phyloP scores from a whole-genome alignment of 2,888 invertebrate species.

The Acanthoscelides obtectus region DNA sequence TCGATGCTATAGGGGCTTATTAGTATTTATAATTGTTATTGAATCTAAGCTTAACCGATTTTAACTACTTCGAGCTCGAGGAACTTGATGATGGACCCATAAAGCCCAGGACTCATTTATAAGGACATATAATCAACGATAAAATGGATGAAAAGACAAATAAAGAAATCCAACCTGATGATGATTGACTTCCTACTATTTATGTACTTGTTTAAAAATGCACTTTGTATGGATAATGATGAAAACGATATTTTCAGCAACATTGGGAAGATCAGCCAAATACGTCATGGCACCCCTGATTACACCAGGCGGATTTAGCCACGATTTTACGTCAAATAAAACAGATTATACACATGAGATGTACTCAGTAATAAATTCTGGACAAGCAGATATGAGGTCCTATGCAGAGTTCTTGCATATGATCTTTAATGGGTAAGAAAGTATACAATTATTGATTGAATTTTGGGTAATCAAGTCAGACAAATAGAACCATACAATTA shows the following conservation, averaged over 20 bases:
- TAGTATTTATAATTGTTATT: too few species aligned
- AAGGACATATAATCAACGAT: too few species aligned
- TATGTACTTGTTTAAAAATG: not conserved
- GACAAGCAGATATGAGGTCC: conserved; percentile 68
- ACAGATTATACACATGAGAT: conserved; percentile 68
- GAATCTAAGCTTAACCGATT: too few species aligned
- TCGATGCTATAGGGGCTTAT: too few species aligned
- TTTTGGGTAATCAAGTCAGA: not conserved
- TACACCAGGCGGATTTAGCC: conserved; percentile 76
- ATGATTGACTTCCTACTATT: not conserved
- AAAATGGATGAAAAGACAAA: too few species aligned
- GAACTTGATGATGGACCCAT: too few species aligned
- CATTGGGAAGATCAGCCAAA: conserved; percentile 73
- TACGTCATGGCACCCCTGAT: conserved; percentile 73
- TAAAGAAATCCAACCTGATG: not conserved
- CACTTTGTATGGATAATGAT: not conserved
- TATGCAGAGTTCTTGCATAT: conserved; percentile 66
- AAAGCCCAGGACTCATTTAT: too few species aligned
- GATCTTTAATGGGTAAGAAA: conserved; percentile 60
- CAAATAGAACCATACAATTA: too few species aligned
- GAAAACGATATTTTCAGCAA: conserved; percentile 55
- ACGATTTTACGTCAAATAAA: conserved; percentile 71
- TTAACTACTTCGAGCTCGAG: too few species aligned
- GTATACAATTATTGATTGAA: conserved; percentile 15
- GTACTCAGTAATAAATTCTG: conserved; percentile 72